phyloP scores from a whole-genome alignment of 2,797 vertebrate genomes.

The Eulemur albifrons region DNA sequence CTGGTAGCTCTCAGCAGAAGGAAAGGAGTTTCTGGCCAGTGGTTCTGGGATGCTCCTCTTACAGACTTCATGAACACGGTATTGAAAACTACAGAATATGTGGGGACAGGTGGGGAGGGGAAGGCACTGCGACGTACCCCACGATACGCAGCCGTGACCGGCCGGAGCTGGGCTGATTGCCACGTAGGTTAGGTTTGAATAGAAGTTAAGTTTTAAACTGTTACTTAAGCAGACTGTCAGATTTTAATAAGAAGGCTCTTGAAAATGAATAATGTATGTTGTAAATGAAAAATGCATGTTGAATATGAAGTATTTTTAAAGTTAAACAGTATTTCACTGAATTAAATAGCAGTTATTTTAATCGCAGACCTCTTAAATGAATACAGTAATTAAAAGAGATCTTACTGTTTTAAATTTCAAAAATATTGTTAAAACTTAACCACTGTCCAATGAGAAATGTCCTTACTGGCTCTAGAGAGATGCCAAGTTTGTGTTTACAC shows the following conservation, averaged over 20 bases:
- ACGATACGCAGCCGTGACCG: rapidly evolving
- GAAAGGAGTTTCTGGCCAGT: neutral
- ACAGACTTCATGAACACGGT: too few species aligned
- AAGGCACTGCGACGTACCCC: rapidly evolving
- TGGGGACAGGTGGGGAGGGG: neutral
- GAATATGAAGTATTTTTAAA: neutral
- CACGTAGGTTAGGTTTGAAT: neutral
- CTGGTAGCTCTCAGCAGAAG: neutral
- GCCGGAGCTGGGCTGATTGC: neutral
- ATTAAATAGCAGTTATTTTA: neutral
- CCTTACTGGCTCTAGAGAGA: neutral
- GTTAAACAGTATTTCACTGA: neutral
- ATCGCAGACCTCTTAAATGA: neutral
- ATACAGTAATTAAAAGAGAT: neutral
- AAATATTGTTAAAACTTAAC: neutral
- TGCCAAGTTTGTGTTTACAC: neutral
- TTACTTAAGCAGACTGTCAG: neutral
- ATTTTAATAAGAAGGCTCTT: neutral
- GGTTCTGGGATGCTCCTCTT: neutral
- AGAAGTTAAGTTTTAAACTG: neutral
- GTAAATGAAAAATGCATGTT: neutral
- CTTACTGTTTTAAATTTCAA: neutral
- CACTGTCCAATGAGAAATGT: neutral
- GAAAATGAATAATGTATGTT: neutral
- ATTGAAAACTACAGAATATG: neutral